phyloP scores from a whole-genome alignment of 2,888 invertebrate species.

The Oxyteleia sp. region DNA sequence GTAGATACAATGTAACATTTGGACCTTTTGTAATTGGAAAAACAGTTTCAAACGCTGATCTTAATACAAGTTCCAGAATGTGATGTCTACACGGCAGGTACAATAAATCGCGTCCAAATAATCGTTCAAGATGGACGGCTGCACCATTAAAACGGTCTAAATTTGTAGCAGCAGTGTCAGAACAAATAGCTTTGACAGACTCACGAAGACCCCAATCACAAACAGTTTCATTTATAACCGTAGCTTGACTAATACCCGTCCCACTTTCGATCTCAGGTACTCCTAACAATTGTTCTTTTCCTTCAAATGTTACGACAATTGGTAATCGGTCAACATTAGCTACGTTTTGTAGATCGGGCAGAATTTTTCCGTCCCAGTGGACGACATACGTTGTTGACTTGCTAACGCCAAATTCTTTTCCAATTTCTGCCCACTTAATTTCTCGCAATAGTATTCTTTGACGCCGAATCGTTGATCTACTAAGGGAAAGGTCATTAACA shows the following conservation, averaged over 20 bases:
- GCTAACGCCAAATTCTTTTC: slow-evolving; percentile 19
- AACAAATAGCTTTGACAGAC: slow-evolving; percentile 62
- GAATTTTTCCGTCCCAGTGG: slow-evolving; percentile 50
- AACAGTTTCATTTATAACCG: slow-evolving; percentile 61
- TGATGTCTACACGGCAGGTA: slow-evolving; percentile 45
- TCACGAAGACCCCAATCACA: slow-evolving; percentile 74
- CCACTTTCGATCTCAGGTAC: slow-evolving; percentile 69
- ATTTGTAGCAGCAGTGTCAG: slow-evolving; percentile 79
- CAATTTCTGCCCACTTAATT: slow-evolving; percentile 9
- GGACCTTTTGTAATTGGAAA: slow-evolving; percentile 36
- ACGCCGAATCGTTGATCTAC: slow-evolving; percentile 33
- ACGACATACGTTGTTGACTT: slow-evolving; percentile 26
- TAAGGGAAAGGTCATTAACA: slow-evolving; percentile 19
- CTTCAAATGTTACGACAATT: slow-evolving; percentile 30
- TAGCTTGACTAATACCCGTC: slow-evolving; percentile 71
- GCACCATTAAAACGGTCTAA: slow-evolving; percentile 76
- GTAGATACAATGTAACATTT: slow-evolving; percentile 23
- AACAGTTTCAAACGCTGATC: slow-evolving; percentile 27
- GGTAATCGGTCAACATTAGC: slow-evolving; percentile 35
- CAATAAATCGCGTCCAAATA: slow-evolving; percentile 59
- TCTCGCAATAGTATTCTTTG: slow-evolving; percentile 15
- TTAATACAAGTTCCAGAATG: slow-evolving; percentile 22
- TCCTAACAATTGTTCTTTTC: slow-evolving; percentile 49
- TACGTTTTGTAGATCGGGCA: slow-evolving; percentile 17
- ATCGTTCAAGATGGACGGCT: slow-evolving; percentile 73